These are phyloP conservation scores for Gopherus evgoodei DNA, from an alignment of 2,113 vertebrate species.

Conservation along the genomic window DNA sequence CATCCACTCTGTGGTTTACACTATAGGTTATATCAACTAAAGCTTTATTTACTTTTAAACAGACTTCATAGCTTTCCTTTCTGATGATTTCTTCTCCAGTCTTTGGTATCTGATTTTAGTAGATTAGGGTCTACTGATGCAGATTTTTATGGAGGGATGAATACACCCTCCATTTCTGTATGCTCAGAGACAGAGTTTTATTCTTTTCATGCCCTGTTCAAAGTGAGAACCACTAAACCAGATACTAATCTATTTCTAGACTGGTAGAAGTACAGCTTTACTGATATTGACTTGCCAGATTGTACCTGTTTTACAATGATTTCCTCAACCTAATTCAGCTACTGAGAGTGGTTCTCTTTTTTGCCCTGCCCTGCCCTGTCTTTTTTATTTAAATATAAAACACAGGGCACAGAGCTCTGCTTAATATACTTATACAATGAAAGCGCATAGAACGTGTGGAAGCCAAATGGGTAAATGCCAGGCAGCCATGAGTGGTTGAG, in stretches of 20 bases:
- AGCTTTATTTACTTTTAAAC: neutral
- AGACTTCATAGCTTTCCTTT: neutral
- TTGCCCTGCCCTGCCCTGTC: neutral
- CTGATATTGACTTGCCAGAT: neutral
- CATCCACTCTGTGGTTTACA: fast-evolving
- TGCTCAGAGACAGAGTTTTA: neutral
- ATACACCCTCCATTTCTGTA: neutral
- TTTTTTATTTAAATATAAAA: neutral
- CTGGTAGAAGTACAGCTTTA: neutral
- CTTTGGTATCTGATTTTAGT: neutral
- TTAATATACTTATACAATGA: neutral
- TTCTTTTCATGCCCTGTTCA: neutral
- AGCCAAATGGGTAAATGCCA: neutral
- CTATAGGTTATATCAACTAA: neutral
- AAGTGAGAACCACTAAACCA: neutral
- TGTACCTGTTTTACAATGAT: neutral
- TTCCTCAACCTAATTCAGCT: neutral
- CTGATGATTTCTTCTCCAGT: neutral
- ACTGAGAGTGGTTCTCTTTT: fast-evolving
- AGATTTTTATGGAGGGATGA: neutral
- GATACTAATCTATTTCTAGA: neutral
- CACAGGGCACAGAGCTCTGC: neutral
- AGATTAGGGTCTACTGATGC: neutral
- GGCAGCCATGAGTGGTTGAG: neutral
- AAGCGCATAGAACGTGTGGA: fast-evolving